Conservation (phyloP, 2,797 vertebrate genomes). For the Labroides dimidiatus region DNA sequence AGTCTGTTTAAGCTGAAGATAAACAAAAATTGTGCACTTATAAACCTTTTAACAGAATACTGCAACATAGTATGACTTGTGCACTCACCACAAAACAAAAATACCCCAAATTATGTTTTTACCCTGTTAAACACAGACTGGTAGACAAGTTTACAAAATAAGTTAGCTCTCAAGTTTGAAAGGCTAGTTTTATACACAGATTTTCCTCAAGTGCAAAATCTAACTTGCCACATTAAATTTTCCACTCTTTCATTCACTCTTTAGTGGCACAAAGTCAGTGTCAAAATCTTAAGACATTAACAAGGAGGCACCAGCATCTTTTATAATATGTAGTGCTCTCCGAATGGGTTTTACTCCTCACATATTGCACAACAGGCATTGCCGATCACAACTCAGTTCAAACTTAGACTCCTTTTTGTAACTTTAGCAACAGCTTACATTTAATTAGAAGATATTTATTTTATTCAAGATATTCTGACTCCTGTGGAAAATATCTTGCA, state of each 20-base stretch:
- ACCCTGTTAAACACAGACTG: too few relatives aligned
- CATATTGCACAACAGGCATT: conserved; percentile 4
- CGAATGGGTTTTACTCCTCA: background rate
- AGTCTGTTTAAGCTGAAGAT: background rate
- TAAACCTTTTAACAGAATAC: background rate
- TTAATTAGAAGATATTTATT: background rate
- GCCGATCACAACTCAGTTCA: background rate
- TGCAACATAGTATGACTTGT: background rate
- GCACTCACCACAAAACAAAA: background rate
- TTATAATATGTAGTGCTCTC: conserved; percentile 3
- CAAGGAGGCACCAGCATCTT: background rate
- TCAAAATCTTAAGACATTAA: background rate
- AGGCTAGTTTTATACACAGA: background rate
- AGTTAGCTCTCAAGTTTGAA: background rate
- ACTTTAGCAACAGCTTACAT: background rate
- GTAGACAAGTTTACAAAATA: background rate
- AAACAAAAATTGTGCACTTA: background rate
- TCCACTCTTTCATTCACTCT: background rate
- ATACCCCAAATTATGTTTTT: too few relatives aligned
- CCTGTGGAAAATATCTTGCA: too few relatives aligned
- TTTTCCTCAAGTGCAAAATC: background rate
- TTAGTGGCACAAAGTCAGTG: background rate
- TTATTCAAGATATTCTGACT: background rate
- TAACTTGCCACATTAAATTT: background rate
- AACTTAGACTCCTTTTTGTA: background rate